Evolutionary conservation across 2,888 invertebrate species (phyloP).

Genomic region (Platerodrilus igneus): DNA sequence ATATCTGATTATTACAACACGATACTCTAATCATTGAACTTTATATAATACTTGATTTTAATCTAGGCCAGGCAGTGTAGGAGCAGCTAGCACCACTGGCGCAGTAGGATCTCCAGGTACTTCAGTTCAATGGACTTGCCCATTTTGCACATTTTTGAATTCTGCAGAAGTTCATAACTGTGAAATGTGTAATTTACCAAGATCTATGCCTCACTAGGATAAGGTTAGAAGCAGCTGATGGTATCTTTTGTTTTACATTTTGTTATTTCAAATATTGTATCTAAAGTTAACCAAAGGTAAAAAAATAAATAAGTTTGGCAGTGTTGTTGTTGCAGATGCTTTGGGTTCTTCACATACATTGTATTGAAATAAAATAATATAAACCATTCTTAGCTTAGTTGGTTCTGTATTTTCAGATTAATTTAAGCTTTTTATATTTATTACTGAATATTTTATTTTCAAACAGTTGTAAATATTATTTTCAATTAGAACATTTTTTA

Average conservation of each 20-base stretch:
- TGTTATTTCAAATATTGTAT: neutral
- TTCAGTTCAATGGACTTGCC: constrained; percentile 82
- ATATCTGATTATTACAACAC: no score
- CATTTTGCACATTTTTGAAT: constrained; percentile 92
- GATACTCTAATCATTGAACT: no score
- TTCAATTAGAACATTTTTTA: no score
- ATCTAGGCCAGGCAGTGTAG: constrained; percentile 46
- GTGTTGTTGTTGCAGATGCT: constrained; percentile 13
- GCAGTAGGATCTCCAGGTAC: constrained; percentile 43
- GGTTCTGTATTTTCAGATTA: constrained; percentile 18
- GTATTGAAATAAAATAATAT: constrained; percentile 13
- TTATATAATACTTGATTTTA: constrained; percentile 10
- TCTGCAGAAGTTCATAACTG: constrained; percentile 68
- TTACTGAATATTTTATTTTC: constrained; percentile 8
- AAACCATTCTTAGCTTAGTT: constrained; percentile 7
- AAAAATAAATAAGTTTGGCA: neutral
- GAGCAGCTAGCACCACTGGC: constrained; percentile 42
- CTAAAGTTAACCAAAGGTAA: no score
- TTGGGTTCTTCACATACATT: constrained; percentile 13
- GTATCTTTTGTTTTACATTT: no score
- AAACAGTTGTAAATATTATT: constrained; percentile 14
- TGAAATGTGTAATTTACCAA: constrained; percentile 90
- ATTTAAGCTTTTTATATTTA: constrained; percentile 21
- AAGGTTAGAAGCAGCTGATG: constrained; percentile 7
- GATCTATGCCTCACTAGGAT: constrained; percentile 45